phyloP scores from a whole-genome alignment of 2,113 vertebrate genomes.

The Shinisaurus crocodilurus region DNA sequence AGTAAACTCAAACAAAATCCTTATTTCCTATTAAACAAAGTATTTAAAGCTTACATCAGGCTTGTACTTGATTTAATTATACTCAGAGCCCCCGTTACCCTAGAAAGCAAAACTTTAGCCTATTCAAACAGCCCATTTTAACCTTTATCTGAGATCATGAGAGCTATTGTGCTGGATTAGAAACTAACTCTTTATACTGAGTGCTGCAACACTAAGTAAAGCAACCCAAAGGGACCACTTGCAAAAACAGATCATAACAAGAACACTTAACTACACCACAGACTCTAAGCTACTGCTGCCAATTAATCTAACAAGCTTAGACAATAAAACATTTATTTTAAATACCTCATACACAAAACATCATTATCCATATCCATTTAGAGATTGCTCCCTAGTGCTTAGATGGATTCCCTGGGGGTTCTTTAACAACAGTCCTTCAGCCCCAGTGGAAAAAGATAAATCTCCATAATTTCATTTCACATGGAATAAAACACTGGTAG shows the following conservation, averaged over 20 bases:
- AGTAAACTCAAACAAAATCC: slow-evolving; percentile 23
- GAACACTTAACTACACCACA: slow-evolving; percentile 24
- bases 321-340: slow-evolving; percentile 24
- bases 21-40: not conserved
- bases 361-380: slow-evolving; percentile 13
- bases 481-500: slow-evolving; percentile 6
- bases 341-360: not conserved
- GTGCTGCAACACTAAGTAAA: slow-evolving; percentile 41
- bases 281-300: slow-evolving; percentile 34
- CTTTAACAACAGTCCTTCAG: not conserved
- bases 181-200: slow-evolving; percentile 37
- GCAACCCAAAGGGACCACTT: slow-evolving; percentile 33
- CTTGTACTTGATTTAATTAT: slow-evolving; percentile 9
- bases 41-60: not conserved
- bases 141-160: not conserved
- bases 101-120: slow-evolving; percentile 34
- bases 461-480: not conserved
- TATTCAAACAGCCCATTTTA: slow-evolving; percentile 38
- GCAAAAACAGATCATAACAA: slow-evolving; percentile 28
- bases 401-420: slow-evolving; percentile 25
- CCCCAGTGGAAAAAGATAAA: not conserved
- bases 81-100: slow-evolving; percentile 21
- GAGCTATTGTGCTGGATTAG: not conserved
- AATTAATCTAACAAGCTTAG: slow-evolving; percentile 11
- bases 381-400: slow-evolving; percentile 6